Evolutionary conservation across 2,888 invertebrate species (phyloP), one percentile per base, ranked within the genome.

Genomic region (Drosophila colorata): DNA sequence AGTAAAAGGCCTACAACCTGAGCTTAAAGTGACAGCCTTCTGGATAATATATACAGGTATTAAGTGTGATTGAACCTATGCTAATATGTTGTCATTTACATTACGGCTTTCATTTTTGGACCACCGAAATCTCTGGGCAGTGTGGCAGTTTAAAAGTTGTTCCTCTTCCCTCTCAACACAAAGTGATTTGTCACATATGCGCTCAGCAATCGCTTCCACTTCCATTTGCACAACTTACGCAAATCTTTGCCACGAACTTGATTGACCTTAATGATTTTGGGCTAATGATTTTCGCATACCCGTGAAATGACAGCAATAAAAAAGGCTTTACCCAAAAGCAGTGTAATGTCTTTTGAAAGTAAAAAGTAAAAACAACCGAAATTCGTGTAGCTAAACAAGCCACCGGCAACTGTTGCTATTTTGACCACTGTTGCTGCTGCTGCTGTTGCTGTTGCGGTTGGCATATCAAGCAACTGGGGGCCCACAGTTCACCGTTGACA

Each of bases 391-490:
- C 43, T 49, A 72, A 55, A 49, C 40, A 14, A 48, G 14, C n/a
- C 68, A 64, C 55, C 60, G 68, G 75, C 70, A 73, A 78, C 71
- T 68, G 71, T 59, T 78, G 75, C 67, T 61, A 47, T 61, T 53
- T 64, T 72, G 72, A 51, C 57, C 55, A 43, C 52, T 55, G 51
- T 28, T 31, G 60, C 11, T n/a, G 43, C 31, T 11, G 11, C 2
- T 31, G 9, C 8, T 31, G 28, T 28, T 28, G 51, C 33, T 14
- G 69, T 31, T 56, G 65, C 52, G 46, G 69, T 43, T 83, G 65
- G 74, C 82, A 85, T 78, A 71, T 85, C 82, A 87, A 85, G 72
- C 83, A 88, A 88, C 82, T 88, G 88, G 61, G 68, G 65, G 47
- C 63, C 76, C 71, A 25, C 46, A 67, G 78, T 78, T 78, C 86